phyloP scores from a whole-genome alignment of 2,113 vertebrate genomes.

The Chaetura pelagica region DNA sequence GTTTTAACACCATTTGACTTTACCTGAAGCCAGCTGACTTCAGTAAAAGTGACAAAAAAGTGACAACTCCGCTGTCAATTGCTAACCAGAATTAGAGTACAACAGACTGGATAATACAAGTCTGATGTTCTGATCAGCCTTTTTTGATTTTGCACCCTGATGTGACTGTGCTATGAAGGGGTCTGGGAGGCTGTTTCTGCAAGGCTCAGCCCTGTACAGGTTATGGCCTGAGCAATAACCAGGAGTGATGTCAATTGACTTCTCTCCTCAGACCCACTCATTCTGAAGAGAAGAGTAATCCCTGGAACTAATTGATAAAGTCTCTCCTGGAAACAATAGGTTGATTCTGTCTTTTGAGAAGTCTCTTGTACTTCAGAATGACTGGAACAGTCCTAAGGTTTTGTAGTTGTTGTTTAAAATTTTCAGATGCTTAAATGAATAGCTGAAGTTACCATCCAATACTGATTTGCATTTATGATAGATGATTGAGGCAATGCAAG shows the following conservation, averaged over 20 bases:
- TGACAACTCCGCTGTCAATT: neutral
- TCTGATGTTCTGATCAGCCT: neutral
- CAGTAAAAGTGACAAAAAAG: neutral
- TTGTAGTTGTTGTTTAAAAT: neutral
- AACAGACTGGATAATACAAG: neutral
- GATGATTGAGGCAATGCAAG: slow-evolving; percentile 79
- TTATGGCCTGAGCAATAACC: neutral
- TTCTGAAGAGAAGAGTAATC: neutral
- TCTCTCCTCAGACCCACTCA: neutral
- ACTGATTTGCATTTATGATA: slow-evolving; percentile 47
- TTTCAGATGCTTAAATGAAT: neutral
- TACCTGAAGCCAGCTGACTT: neutral
- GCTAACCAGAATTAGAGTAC: neutral
- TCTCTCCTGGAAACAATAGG: neutral
- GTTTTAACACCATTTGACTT: neutral
- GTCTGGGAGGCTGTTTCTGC: neutral
- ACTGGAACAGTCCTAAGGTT: neutral
- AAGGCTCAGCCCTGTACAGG: neutral
- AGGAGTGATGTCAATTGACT: neutral
- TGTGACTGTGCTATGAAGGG: neutral
- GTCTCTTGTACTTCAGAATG: neutral
- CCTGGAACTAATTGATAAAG: neutral
- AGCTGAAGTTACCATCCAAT: neutral
- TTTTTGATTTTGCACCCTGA: neutral
- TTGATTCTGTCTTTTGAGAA: neutral